A percentile compares a stretch with the other conserved stretches of the same genome.
Conservation (phyloP, 2,113 vertebrate species). For the Parus major region DNA sequence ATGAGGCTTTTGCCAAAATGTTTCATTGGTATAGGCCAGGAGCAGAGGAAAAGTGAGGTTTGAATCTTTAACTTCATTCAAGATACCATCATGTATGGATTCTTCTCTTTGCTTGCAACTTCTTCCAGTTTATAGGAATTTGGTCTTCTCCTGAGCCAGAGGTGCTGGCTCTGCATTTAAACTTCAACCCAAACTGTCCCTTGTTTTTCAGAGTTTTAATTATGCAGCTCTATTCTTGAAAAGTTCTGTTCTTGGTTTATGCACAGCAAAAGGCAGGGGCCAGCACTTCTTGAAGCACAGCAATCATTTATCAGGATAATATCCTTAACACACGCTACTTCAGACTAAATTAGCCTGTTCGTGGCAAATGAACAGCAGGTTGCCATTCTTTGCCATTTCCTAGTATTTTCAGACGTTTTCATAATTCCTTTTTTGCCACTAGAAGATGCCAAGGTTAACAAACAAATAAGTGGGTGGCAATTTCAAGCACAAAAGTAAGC, state of each 20-base stretch:
- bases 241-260: background rate
- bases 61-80: background rate
- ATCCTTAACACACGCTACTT: background rate
- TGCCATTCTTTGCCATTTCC: constrained; percentile 26
- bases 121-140: background rate
- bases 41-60: background rate
- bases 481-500: constrained; percentile 6
- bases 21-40: background rate
- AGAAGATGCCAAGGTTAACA: constrained; percentile 25
- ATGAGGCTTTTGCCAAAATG: background rate
- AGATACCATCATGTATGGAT: background rate
- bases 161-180: background rate
- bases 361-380: background rate
- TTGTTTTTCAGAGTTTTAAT: background rate
- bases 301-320: background rate
- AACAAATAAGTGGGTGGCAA: constrained; percentile 41
- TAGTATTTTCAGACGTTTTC: background rate
- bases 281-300: background rate
- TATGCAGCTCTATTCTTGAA: background rate
- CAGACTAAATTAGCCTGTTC: background rate
- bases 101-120: background rate
- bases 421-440: background rate
- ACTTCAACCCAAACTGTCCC: background rate
- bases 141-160: background rate
- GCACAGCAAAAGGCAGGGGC: background rate